Evolutionary conservation across 2,113 vertebrate species (phyloP), one percentile per base, ranked within the genome.

Genomic region (Albula glossodonta): DNA sequence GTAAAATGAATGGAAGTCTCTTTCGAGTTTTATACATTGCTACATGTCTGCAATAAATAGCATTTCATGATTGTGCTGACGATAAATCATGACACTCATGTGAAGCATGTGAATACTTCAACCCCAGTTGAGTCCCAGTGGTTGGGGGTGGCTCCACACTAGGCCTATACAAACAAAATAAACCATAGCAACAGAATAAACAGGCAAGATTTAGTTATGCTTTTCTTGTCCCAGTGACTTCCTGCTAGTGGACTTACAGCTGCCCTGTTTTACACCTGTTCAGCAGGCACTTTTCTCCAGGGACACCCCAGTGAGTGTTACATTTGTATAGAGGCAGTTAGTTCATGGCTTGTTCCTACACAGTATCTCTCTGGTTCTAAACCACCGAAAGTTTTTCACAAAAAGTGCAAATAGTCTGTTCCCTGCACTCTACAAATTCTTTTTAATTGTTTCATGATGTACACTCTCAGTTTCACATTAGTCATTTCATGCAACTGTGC

Each of bases 401-500:
- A 53, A 66, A 31, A 74, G 17, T 74, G 70, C 70, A 74, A 2
- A 31, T n/a, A 74, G 25, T 70, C 63, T 70, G 63, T 31, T 74
- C n/a, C 70, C 70, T 74, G 22, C 17, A 15, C 11, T 85, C 56
- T 63, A 11, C 49, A 60, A 80, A 80, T 12, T 80, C 13, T 60
- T 57, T 82, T 41, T 79, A 79, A 79, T 84, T 66, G 22, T 63
- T 85, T 85, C 50, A 51, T 8, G 12, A 25, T 84, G 66, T 84
- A 79, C 52, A 84, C 74, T 78, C 51, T 78, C 74, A 4, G 13
- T 83, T 83, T 66, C 41, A 70, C 60, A 51, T 83, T 83, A 83
- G 57, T 83, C 57, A 83, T 83, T 83, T 83, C 57, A 83, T 83
- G 82, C 82, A 83, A 51, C 82, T 51, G 52, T 51, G 57, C 60